Percentiles rank a stretch among this genome's conserved stretches.
Evolutionary conservation across 2,888 invertebrate genomes (phyloP).

Genomic region (Phortica okadai): DNA sequence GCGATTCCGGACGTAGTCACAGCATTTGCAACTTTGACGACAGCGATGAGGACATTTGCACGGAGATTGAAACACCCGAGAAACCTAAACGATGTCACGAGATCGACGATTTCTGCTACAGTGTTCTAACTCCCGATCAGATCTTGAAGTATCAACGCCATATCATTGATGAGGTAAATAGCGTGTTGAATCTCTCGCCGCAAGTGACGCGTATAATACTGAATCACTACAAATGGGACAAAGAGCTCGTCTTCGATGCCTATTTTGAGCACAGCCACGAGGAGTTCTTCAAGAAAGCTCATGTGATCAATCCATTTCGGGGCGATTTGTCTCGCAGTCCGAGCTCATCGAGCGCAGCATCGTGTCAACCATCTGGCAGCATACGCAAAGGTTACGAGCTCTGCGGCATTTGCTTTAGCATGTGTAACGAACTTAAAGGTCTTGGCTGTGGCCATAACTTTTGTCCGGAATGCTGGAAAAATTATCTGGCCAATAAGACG

Average conservation of each 20-base stretch:
- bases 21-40: slow-evolving; percentile 77
- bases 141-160: slow-evolving; percentile 98
- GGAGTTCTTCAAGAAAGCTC: slow-evolving; percentile 93
- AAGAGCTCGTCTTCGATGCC: slow-evolving; percentile 97
- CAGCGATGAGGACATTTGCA: slow-evolving; percentile 91
- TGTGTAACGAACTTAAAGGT: slow-evolving; percentile 94
- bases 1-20: slow-evolving; percentile 58
- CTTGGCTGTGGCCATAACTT: slow-evolving; percentile 97
- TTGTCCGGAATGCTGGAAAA: slow-evolving; percentile 96
- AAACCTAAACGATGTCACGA: slow-evolving; percentile 88
- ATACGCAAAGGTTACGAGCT: slow-evolving; percentile 81
- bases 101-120: slow-evolving; percentile 92
- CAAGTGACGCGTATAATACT: slow-evolving; percentile 95
- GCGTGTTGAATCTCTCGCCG: slow-evolving; percentile 93
- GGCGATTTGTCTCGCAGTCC: slow-evolving; percentile 27
- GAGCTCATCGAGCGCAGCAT: slow-evolving; percentile 81
- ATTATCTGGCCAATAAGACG: slow-evolving; percentile 98
- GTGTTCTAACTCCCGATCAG: slow-evolving; percentile 95
- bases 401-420: slow-evolving; percentile 92
- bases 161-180: slow-evolving; percentile 97
- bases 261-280: slow-evolving; percentile 97
- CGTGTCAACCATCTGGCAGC: slow-evolving; percentile 14
- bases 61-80: slow-evolving; percentile 84
- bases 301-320: slow-evolving; percentile 94
- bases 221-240: slow-evolving; percentile 99